Conservation (phyloP, 2,888 invertebrate species). For the Coelinius sp. region DNA sequence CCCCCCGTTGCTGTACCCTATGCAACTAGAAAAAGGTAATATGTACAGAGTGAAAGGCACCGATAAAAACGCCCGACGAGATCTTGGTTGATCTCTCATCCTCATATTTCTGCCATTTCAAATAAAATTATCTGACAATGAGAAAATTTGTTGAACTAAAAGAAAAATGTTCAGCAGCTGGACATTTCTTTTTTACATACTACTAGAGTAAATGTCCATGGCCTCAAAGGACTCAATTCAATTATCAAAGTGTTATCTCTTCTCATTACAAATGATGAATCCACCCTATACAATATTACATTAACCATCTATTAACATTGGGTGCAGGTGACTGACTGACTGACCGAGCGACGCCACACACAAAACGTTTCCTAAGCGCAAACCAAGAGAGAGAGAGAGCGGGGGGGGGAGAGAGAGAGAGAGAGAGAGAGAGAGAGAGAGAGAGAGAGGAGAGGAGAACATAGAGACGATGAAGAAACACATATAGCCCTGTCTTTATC, state of each 20-base stretch:
- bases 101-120: constrained; percentile 21
- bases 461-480: neutral
- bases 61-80: constrained; percentile 34
- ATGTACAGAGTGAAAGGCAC: constrained; percentile 14
- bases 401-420: too few species aligned
- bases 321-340: constrained; percentile 59
- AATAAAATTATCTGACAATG: neutral
- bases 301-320: constrained; percentile 12
- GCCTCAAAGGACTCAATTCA: too few species aligned
- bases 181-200: too few species aligned
- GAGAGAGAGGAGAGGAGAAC: neutral
- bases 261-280: too few species aligned
- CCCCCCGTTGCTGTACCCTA: neutral
- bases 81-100: constrained; percentile 29
- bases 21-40: neutral
- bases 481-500: constrained; percentile 31
- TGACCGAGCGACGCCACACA: constrained; percentile 45
- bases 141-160: neutral
- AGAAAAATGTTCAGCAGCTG: too few species aligned
- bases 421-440: constrained; percentile 6
- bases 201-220: too few species aligned
- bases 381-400: constrained; percentile 29
- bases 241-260: too few species aligned
- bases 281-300: too few species aligned
- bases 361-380: constrained; percentile 22